Evolutionary conservation across 2,113 vertebrate species (phyloP).

Genomic region (Nycticebus coucang): DNA sequence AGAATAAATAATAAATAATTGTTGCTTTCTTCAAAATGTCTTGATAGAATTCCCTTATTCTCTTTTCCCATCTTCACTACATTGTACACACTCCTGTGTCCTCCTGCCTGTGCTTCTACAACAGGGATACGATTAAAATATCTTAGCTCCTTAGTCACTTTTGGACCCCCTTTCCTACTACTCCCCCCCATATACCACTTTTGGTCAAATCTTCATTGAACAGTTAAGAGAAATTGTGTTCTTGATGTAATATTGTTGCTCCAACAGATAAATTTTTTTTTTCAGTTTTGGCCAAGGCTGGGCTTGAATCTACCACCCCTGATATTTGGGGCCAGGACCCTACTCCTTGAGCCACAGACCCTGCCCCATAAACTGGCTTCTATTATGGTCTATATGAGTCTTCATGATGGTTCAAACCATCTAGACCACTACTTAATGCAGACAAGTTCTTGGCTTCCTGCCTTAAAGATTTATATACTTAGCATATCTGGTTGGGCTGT

Average conservation of each 20-base stretch:
- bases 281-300: too few species aligned
- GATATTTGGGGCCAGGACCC: too few species aligned
- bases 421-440: not conserved
- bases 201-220: not conserved
- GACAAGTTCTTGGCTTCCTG: conserved; percentile 24
- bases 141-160: not conserved
- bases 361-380: not conserved
- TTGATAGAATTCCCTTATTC: not conserved
- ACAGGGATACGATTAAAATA: not conserved
- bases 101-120: not conserved
- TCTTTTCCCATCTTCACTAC: not conserved
- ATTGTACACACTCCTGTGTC: not conserved
- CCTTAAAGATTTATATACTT: not conserved
- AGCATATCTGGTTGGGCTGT: not conserved
- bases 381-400: not conserved
- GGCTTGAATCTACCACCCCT: too few species aligned
- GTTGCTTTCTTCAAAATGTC: not conserved
- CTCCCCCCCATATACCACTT: too few species aligned
- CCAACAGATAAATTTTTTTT: too few species aligned
- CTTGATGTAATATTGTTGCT: not conserved
- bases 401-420: not conserved
- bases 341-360: too few species aligned
- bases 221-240: not conserved
- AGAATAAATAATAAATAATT: too few species aligned
- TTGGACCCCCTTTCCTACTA: not conserved